Percentiles rank a stretch among this genome's conserved stretches.
phyloP scores from a whole-genome alignment of 2,888 invertebrate species.

The Pristionchus maxplancki region DNA sequence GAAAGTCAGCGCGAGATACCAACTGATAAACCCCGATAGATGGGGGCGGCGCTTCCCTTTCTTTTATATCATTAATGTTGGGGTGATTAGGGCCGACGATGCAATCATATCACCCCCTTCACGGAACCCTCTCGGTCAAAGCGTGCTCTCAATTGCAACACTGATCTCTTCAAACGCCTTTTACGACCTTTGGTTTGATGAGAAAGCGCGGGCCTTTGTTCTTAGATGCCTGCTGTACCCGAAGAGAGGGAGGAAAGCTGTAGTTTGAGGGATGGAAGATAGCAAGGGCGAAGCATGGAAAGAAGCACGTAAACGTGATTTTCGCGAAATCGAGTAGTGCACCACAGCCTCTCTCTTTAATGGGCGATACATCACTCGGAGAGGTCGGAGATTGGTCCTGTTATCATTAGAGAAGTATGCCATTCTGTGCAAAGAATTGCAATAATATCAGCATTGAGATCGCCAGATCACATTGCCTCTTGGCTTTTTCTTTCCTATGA shows the following conservation, averaged over 20 bases:
- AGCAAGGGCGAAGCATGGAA: neutral
- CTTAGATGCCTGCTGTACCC: neutral
- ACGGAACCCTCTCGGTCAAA: neutral
- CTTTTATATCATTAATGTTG: neutral
- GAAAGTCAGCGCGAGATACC: neutral
- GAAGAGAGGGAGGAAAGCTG: neutral
- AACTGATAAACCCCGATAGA: neutral
- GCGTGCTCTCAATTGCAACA: neutral
- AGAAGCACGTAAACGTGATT: neutral
- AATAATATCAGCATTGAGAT: neutral
- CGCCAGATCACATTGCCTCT: neutral
- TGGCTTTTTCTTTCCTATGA: neutral
- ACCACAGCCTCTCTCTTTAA: neutral
- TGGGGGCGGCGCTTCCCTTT: neutral
- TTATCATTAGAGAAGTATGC: neutral
- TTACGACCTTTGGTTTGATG: slow-evolving; percentile 17
- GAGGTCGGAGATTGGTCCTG: neutral
- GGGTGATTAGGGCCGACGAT: neutral
- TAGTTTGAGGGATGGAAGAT: neutral
- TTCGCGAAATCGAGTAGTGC: neutral
- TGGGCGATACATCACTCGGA: neutral
- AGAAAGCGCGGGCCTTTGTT: neutral
- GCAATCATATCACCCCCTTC: neutral
- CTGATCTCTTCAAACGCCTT: slow-evolving; percentile 8
- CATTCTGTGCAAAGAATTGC: neutral